Conservation (phyloP, 2,113 vertebrate species). For the Tricholaema leucomelas region DNA sequence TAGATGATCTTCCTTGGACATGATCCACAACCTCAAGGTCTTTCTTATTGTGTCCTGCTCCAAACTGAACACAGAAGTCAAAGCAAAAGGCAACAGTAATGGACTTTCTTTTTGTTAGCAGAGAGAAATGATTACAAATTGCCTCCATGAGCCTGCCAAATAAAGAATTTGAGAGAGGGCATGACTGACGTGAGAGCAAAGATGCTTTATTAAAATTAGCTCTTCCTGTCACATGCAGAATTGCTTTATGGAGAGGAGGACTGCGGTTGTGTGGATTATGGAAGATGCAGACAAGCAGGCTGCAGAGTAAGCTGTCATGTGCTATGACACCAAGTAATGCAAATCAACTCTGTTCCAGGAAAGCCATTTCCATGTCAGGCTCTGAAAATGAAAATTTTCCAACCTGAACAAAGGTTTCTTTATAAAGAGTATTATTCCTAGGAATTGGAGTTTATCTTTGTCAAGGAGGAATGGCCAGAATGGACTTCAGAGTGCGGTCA, state of each 20-base stretch:
- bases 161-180: neutral
- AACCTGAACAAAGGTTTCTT: conserved; percentile 42
- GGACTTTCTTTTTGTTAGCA: conserved; percentile 5
- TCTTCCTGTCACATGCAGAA: conserved; percentile 1
- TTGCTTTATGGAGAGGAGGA: neutral
- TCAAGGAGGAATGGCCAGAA: neutral
- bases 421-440: conserved; percentile 30
- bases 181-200: neutral
- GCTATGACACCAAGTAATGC: conserved; percentile 33
- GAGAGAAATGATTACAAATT: neutral
- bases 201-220: neutral
- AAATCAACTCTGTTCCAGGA: conserved; percentile 41
- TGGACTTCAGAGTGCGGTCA: conserved; percentile 25
- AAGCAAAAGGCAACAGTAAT: neutral
- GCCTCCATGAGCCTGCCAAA: neutral
- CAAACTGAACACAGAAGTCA: neutral
- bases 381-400: conserved; percentile 42
- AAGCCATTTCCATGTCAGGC: conserved; percentile 29
- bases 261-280: neutral
- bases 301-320: conserved; percentile 41
- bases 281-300: neutral
- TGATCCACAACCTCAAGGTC: no score
- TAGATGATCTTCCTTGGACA: no score
- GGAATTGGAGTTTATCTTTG: conserved; percentile 31
- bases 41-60: no score